Base-by-base conservation (phyloP, 2,888 invertebrate genomes). In the Ochropleura leucogaster region DNA sequence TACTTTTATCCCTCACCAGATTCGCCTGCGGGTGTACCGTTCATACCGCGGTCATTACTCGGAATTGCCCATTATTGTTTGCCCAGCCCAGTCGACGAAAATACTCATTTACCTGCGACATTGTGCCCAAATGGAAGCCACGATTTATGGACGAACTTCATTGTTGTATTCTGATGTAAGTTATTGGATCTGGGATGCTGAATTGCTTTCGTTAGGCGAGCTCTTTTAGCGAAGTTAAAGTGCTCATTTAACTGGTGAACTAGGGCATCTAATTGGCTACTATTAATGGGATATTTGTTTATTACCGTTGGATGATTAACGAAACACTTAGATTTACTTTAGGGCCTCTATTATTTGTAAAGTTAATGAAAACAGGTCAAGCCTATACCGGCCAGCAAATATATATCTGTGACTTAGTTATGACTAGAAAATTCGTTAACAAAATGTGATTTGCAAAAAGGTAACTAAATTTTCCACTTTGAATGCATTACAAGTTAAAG, bases 51-150 rank as follows among this genome's bases (percentile, higher is more conserved):
- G 90, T 91, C 91, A 92, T 93, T 93, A 94, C 88, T 84, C 83
- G 87, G 87, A 92, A 94, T 94, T 93, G 93, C 90, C 94, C 92
- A 94, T 95, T 94, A 94, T 92, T 92, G 92, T 91, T 90, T 89
- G 94, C 92, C 94, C 89, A 92, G 91, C 94, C 93, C 93, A 92
- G 89, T 89, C 87, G 75, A 89, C 89, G 90, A 92, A 93, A 93
- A 93, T 91, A 90, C 90, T 91, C 89, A 92, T 93, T 92, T 93
- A 92, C 92, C 92, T 92, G 90, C 80, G 89, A 89, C 89, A 89
- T 85, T 88, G 85, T 86, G 78, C 85, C 84, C 66, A 83, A 85
- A 88, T 86, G 78, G 75, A 53, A 68, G 62, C 66, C 72, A 68
- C 68, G 73, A 85, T 87, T 86, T 87, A 86, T 80, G 46, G 76